Conservation (phyloP, 2,888 invertebrate genomes). For the Cerastoderma edule region DNA sequence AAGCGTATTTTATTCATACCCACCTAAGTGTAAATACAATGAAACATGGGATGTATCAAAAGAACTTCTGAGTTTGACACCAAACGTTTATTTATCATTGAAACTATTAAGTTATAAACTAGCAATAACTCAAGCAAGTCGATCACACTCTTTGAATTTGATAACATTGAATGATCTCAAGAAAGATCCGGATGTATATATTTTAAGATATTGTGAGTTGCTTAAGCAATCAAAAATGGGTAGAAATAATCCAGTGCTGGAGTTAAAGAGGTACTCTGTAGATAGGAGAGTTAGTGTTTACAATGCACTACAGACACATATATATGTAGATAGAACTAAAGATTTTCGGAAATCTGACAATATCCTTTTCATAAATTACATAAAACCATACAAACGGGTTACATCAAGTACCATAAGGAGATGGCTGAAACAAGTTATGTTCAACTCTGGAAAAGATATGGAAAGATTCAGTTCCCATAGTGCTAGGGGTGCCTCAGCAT, state of each 20-base stretch:
- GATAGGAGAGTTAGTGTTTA: constrained; percentile 49
- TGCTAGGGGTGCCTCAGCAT: constrained; percentile 2
- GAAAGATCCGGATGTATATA: constrained; percentile 23
- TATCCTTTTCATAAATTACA: no score
- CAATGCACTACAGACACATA: constrained; percentile 42
- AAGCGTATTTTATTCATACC: constrained; percentile 36
- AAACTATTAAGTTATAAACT: constrained; percentile 35
- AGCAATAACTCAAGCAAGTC: constrained; percentile 34
- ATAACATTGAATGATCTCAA: constrained; percentile 15
- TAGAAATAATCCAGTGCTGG: constrained; percentile 25
- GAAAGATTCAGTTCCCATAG: constrained; percentile 3
- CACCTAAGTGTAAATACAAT: constrained; percentile 33
- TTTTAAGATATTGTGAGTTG: constrained; percentile 28
- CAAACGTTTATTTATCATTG: constrained; percentile 22
- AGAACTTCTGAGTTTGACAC: constrained; percentile 20
- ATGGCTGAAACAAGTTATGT: no score
- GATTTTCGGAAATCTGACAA: no score
- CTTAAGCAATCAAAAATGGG: constrained; percentile 35
- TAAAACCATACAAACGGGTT: no score
- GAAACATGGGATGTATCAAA: constrained; percentile 42
- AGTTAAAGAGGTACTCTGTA: constrained; percentile 34
- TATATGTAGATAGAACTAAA: no score
- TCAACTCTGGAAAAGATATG: no score
- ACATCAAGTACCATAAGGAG: no score
- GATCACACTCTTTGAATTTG: constrained; percentile 28